phyloP scores from a whole-genome alignment of 1,140 invertebrate genomes.

The Temnothorax nylanderi region DNA sequence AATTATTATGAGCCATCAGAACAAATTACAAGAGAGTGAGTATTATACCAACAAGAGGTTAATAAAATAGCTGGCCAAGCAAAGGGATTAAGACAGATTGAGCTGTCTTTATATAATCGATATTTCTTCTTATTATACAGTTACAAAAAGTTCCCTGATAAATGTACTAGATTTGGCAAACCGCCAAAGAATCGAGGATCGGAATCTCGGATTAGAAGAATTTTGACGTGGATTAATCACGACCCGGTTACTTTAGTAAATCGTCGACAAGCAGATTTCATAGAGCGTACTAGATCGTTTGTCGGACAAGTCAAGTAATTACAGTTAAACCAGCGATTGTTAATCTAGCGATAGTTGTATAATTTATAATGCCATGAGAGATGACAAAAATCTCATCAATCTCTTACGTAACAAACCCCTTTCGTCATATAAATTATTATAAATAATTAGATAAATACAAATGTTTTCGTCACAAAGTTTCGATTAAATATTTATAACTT shows the following conservation, averaged over 20 bases:
- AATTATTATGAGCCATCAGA: conserved; percentile 68
- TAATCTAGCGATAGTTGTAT: not conserved
- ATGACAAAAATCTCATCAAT: not conserved
- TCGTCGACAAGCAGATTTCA: conserved; percentile 67
- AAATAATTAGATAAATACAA: not conserved
- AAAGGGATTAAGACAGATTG: not conserved
- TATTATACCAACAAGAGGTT: not conserved
- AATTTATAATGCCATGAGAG: not conserved
- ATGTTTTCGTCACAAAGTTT: not conserved
- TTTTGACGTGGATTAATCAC: conserved; percentile 67
- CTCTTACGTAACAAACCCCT: not conserved
- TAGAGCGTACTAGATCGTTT: conserved; percentile 52
- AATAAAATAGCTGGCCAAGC: not conserved
- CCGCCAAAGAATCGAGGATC: conserved; percentile 11
- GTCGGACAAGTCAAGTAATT: conserved; percentile 68
- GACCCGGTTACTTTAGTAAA: conserved; percentile 60
- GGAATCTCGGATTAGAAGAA: conserved; percentile 60
- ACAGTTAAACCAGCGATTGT: not conserved
- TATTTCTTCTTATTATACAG: conserved; percentile 53
- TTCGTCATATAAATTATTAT: not conserved
- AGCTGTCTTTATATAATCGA: conserved; percentile 2
- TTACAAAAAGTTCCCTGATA: conserved; percentile 67
- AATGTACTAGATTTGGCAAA: conserved; percentile 66
- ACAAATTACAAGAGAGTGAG: conserved; percentile 69
- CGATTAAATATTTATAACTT: not conserved